Evolutionary conservation across 2,113 vertebrate genomes (phyloP).

Genomic region (Thamnophis sirtalis): DNA sequence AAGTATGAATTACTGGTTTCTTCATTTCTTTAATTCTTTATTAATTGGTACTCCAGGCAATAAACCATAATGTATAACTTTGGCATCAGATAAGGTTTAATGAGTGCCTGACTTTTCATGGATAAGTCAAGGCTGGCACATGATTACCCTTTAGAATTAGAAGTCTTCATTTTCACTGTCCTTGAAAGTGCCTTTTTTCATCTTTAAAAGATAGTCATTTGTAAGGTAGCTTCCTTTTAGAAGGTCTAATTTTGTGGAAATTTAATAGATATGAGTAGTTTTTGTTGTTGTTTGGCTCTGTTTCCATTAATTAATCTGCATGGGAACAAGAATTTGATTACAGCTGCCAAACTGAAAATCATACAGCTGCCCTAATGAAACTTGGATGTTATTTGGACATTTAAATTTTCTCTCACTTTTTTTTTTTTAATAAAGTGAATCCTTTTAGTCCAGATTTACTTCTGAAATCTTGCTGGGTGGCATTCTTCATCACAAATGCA

Average conservation of each 20-base stretch:
- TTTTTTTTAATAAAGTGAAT: neutral
- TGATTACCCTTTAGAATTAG: slow-evolving; percentile 63
- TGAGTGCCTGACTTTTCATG: slow-evolving; percentile 74
- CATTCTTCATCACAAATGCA: slow-evolving; percentile 3
- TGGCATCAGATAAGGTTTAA: slow-evolving; percentile 75
- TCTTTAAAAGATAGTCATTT: slow-evolving; percentile 4
- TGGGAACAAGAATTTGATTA: slow-evolving; percentile 39
- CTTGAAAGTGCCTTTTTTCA: slow-evolving; percentile 49
- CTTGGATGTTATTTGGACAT: slow-evolving; percentile 24
- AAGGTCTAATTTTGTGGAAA: slow-evolving; percentile 55
- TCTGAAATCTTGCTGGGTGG: slow-evolving; percentile 13
- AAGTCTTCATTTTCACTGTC: slow-evolving; percentile 62
- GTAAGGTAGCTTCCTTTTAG: slow-evolving; percentile 63
- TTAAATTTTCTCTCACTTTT: neutral
- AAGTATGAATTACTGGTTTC: slow-evolving; percentile 73
- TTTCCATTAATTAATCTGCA: slow-evolving; percentile 56
- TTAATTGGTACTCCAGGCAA: slow-evolving; percentile 79
- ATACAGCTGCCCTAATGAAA: slow-evolving; percentile 13
- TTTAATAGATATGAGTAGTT: slow-evolving; percentile 31
- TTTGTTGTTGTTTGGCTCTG: slow-evolving; percentile 19
- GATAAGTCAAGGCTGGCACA: slow-evolving; percentile 66
- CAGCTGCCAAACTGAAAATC: slow-evolving; percentile 18
- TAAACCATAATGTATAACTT: slow-evolving; percentile 75
- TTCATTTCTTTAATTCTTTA: slow-evolving; percentile 79
- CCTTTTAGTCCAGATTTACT: neutral